phyloP scores from a whole-genome alignment of 1,140 invertebrate species.

The Pogonus chalceus region DNA sequence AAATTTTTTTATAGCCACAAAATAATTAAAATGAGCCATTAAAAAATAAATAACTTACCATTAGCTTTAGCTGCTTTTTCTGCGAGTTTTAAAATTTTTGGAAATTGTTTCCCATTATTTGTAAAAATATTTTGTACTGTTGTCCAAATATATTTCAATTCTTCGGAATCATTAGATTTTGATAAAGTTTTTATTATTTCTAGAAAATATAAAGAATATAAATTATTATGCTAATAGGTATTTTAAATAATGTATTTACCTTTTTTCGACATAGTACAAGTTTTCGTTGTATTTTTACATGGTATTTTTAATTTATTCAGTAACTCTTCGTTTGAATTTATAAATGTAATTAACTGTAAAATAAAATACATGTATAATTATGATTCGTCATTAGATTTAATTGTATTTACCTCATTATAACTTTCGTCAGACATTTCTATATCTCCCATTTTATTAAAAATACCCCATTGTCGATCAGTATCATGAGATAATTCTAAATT shows the following conservation, averaged over 20 bases:
- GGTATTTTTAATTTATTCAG: not conserved
- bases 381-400: constrained; percentile 7
- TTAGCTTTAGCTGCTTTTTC: constrained; percentile 44
- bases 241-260: constrained; percentile 3
- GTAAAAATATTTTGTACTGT: constrained; percentile 34
- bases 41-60: no score
- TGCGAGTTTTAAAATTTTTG: constrained; percentile 41
- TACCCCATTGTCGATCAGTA: constrained; percentile 35
- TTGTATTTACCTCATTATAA: constrained; percentile 38
- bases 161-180: not conserved
- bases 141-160: constrained; percentile 12
- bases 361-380: constrained; percentile 12
- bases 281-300: not conserved
- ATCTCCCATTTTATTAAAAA: constrained; percentile 44
- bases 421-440: constrained; percentile 38
- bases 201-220: constrained; percentile 5
- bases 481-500: constrained; percentile 21
- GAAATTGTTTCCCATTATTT: constrained; percentile 34
- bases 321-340: not conserved
- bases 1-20: no score
- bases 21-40: no score
- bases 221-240: not conserved
- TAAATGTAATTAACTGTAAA: not conserved
- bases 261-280: not conserved
- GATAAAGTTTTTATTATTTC: constrained; percentile 1